These are phyloP conservation scores for Chionoecetes opilio DNA, from an alignment of 1,140 invertebrate species.

Conservation along the genomic window DNA sequence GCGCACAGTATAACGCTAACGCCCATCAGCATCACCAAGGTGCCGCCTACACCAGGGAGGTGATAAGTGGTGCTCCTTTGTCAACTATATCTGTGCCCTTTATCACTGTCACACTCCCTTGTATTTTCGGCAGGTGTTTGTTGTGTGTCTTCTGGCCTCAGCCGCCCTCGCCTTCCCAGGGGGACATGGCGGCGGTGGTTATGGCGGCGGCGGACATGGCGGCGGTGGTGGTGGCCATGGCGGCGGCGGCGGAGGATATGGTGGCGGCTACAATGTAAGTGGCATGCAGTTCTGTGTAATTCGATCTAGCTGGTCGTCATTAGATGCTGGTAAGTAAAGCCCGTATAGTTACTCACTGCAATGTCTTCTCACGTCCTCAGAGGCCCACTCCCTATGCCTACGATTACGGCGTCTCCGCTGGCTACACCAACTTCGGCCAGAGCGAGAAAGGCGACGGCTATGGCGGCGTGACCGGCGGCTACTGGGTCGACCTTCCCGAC, in stretches of 20 bases:
- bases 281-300: neutral
- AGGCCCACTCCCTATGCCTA: neutral
- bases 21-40: neutral
- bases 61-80: neutral
- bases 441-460: neutral
- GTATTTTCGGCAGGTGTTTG: neutral
- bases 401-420: neutral
- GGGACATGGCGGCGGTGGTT: neutral
- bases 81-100: too few relatives aligned
- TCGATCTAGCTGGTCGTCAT: neutral
- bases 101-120: neutral
- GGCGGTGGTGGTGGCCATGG: neutral
- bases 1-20: too few relatives aligned
- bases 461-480: neutral
- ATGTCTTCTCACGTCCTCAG: neutral
- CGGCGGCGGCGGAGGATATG: neutral
- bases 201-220: neutral
- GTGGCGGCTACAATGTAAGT: conserved; percentile 1
- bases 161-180: neutral
- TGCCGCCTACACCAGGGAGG: neutral
- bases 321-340: neutral
- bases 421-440: neutral
- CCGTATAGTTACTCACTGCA: neutral
- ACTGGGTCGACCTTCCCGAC: conserved; percentile 15
- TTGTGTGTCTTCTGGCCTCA: neutral